phyloP scores from a whole-genome alignment of 92 coral and sea anemone genomes.

The Parazoanthus swiftii region DNA sequence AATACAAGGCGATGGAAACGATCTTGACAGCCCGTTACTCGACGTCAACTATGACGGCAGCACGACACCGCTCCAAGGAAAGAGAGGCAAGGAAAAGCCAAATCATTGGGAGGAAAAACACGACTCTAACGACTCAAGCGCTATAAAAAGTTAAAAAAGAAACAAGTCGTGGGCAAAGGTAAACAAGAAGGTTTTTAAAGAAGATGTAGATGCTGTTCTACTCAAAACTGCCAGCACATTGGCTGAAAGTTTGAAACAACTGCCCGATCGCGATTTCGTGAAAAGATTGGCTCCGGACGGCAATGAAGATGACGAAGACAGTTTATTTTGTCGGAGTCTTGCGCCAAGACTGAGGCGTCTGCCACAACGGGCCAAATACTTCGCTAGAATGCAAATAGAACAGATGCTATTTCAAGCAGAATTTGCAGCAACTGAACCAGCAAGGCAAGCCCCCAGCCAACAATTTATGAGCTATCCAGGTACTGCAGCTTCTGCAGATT shows the following conservation, averaged over 20 bases:
- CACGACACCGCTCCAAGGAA: conserved; percentile 34
- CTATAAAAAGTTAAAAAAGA: conserved; percentile 21
- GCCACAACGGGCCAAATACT: conserved; percentile 37
- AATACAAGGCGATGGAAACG: conserved; percentile 18
- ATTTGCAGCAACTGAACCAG: conserved; percentile 36
- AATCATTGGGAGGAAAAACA: conserved; percentile 16
- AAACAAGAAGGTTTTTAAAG: conserved; percentile 16
- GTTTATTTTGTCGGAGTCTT: background rate
- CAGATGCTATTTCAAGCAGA: conserved; percentile 30
- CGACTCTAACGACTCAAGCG: background rate
- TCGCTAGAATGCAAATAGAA: conserved; percentile 29
- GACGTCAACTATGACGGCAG: conserved; percentile 25
- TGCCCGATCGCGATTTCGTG: conserved; percentile 11
- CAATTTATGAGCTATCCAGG: conserved; percentile 30
- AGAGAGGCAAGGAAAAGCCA: conserved; percentile 18
- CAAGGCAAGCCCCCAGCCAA: conserved; percentile 19
- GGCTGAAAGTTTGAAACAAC: conserved; percentile 29
- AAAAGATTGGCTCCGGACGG: conserved; percentile 15
- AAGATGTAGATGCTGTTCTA: conserved; percentile 38
- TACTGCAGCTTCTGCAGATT: conserved; percentile 20
- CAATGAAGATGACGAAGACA: conserved; percentile 38
- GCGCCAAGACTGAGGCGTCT: conserved; percentile 32
- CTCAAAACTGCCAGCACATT: conserved; percentile 35
- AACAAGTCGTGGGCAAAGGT: conserved; percentile 29
- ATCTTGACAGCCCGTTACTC: conserved; percentile 6